phyloP scores from a whole-genome alignment of 2,888 invertebrate species.

The Agapostemon virescens region DNA sequence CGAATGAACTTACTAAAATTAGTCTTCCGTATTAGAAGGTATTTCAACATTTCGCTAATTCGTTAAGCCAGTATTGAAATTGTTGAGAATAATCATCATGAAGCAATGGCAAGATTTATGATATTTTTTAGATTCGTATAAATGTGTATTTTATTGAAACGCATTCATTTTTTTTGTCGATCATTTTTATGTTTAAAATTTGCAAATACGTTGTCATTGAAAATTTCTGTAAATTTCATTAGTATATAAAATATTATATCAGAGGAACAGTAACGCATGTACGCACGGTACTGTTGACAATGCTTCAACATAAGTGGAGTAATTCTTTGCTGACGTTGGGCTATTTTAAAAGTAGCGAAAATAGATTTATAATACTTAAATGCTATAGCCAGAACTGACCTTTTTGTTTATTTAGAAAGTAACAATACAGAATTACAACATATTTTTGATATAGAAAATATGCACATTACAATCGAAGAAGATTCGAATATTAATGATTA shows the following conservation, averaged over 20 bases:
- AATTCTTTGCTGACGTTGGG: slow-evolving; percentile 72
- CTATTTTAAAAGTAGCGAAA: slow-evolving; percentile 66
- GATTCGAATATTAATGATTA: slow-evolving; percentile 57
- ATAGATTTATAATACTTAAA: slow-evolving; percentile 65
- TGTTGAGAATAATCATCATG: slow-evolving; percentile 38
- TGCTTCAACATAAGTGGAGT: slow-evolving; percentile 51
- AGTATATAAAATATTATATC: not conserved
- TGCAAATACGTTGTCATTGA: slow-evolving; percentile 27
- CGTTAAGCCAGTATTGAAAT: slow-evolving; percentile 52
- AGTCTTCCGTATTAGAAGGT: slow-evolving; percentile 72
- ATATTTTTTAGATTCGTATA: slow-evolving; percentile 56
- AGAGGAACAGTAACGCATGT: slow-evolving; percentile 30
- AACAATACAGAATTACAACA: slow-evolving; percentile 71
- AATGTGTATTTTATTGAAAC: slow-evolving; percentile 36
- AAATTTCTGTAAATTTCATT: slow-evolving; percentile 8
- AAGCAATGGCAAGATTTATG: slow-evolving; percentile 43
- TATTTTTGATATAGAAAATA: slow-evolving; percentile 75
- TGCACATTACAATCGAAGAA: slow-evolving; percentile 66
- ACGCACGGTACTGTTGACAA: slow-evolving; percentile 23
- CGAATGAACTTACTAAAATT: slow-evolving; percentile 66
- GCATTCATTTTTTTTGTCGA: slow-evolving; percentile 42
- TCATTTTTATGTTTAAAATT: slow-evolving; percentile 25
- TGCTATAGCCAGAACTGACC: slow-evolving; percentile 69
- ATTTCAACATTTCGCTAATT: slow-evolving; percentile 57
- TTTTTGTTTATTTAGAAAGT: slow-evolving; percentile 68